Base-by-base conservation (phyloP, 23 tunicate species). In the Ciona savignyi region DNA sequence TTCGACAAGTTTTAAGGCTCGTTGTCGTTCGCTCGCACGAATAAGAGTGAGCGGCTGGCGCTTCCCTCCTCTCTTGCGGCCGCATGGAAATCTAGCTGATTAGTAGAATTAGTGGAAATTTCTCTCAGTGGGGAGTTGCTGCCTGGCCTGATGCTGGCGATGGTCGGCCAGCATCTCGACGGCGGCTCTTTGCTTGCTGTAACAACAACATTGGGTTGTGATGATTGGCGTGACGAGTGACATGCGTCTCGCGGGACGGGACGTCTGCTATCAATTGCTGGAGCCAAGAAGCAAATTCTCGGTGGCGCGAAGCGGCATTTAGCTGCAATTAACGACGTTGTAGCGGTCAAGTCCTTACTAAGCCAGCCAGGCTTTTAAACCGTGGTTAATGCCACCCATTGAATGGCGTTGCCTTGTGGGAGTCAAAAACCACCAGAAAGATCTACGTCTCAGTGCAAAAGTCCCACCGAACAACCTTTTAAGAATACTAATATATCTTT, bases 181-280 rank as follows among this genome's bases (percentile, higher is more conserved):
- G 56, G 56, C 56, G 56, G 56, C 56, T 42, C 56, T 42, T 42
- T 42, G 56, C 56, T 42, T 42, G 56, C 56, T 42, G 56, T 42
- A 42, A 42, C 56, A 42, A 42, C 56, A 42, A 42, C 56, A 6
- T 42, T 42, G 11, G 56, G 56, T 15, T 42, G 56, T 15, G 56
- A 42, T 42, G 56, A 42, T 42, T 42, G 56, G 56, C 56, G 56
- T 42, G 56, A 42, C 56, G 56, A 42, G 11, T 42, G 56, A 42
- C 56, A 42, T 42, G 56, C 56, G 56, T 42, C 56, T 15, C 56
- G 15, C 15, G 56, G 56, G 56, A 42, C 56, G 56, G 56, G 56
- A 6, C 56, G 56, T 42, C 56, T 42, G 56, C 56, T 42, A 42
- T 42, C 56, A 42, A 42, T 42, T 42, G 56, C 56, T 42, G 11